Percentiles rank a stretch among this genome's conserved stretches.
Evolutionary conservation across 2,797 vertebrate species (phyloP).

Genomic region (Emys orbicularis): DNA sequence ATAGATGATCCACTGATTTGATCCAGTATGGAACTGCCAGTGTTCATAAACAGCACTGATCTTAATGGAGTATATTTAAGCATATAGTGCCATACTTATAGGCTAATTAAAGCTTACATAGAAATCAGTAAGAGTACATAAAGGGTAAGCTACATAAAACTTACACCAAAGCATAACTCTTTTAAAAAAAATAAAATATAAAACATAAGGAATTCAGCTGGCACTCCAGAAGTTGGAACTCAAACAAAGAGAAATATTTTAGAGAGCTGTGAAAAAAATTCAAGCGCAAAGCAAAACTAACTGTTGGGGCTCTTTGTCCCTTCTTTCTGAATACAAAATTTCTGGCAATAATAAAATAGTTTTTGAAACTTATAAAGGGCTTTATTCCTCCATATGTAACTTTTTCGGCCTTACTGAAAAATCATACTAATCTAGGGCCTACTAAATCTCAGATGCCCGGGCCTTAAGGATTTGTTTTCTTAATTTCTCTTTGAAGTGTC

Average conservation of each 20-base stretch:
- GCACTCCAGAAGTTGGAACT: background rate
- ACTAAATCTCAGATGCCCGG: background rate
- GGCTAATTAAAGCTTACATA: background rate
- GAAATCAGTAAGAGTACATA: background rate
- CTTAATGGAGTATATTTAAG: background rate
- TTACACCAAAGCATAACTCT: background rate
- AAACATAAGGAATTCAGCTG: background rate
- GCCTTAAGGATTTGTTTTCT: background rate
- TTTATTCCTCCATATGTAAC: background rate
- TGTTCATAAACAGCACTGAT: too few relatives aligned
- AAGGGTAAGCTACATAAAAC: background rate
- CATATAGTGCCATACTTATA: background rate
- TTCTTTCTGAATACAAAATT: background rate
- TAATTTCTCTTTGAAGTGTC: background rate
- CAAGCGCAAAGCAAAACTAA: background rate
- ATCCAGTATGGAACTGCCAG: too few relatives aligned
- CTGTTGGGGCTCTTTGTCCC: background rate
- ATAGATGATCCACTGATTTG: too few relatives aligned
- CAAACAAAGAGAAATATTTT: background rate
- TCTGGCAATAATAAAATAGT: background rate
- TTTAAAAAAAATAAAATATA: background rate
- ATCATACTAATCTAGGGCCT: background rate
- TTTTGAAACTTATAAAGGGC: background rate
- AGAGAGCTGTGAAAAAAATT: background rate
- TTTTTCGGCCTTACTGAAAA: background rate